Evolutionary conservation across 1,140 invertebrate species (phyloP).

Genomic region (Temnothorax curvispinosus): DNA sequence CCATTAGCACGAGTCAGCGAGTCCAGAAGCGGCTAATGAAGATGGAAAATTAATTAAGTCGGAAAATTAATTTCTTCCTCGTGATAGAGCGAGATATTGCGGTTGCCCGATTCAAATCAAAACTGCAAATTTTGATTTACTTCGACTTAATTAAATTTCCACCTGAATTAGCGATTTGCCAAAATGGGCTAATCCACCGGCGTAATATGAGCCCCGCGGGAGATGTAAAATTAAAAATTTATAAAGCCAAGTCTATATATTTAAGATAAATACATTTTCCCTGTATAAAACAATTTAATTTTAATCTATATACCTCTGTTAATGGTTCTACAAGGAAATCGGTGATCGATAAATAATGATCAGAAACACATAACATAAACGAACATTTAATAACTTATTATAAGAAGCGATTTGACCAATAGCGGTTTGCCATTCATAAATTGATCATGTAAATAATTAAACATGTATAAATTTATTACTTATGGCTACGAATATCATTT

Average conservation of each 20-base stretch:
- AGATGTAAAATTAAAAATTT: slow-evolving; percentile 7
- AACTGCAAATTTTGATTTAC: slow-evolving; percentile 55
- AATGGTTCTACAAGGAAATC: neutral
- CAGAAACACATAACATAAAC: neutral
- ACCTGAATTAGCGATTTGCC: slow-evolving; percentile 30
- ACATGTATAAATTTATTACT: neutral
- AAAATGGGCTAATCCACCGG: slow-evolving; percentile 25
- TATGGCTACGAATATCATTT: neutral
- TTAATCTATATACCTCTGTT: neutral
- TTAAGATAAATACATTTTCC: neutral
- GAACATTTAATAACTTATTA: neutral
- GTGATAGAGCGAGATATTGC: slow-evolving; percentile 44
- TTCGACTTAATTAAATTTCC: slow-evolving; percentile 52
- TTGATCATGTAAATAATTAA: slow-evolving; percentile 29
- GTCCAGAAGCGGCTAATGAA: slow-evolving; percentile 50
- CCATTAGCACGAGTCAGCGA: slow-evolving; percentile 40
- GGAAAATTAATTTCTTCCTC: slow-evolving; percentile 48
- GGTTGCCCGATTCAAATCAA: slow-evolving; percentile 49
- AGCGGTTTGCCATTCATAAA: slow-evolving; percentile 7
- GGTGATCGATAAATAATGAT: neutral
- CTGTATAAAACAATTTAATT: neutral
- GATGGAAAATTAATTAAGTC: slow-evolving; percentile 62
- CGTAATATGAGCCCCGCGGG: neutral
- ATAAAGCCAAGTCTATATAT: slow-evolving; percentile 1
- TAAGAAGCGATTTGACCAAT: neutral